Percentiles rank a stretch among this genome's conserved stretches.
Conservation (phyloP, 1,140 invertebrate species). For the Rhopalosiphum maidis region DNA sequence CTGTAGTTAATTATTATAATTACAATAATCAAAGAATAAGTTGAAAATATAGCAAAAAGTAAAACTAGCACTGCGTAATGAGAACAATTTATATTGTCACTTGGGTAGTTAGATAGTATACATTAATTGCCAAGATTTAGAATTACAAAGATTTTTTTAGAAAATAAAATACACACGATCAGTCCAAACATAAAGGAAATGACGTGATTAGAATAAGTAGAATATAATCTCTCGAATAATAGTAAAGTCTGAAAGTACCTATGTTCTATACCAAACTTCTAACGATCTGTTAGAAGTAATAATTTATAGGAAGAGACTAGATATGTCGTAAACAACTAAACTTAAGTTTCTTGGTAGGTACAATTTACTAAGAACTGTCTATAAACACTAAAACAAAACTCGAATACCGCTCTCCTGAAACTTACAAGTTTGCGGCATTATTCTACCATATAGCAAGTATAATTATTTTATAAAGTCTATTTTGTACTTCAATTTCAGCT, state of each 20-base stretch:
- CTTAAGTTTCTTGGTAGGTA: neutral
- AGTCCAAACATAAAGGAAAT: neutral
- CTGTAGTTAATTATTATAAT: neutral
- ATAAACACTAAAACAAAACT: constrained; percentile 24
- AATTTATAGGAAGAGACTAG: constrained; percentile 27
- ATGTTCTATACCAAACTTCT: neutral
- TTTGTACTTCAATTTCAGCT: neutral
- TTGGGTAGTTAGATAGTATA: neutral
- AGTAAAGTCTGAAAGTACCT: neutral
- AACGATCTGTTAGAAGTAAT: neutral
- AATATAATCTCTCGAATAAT: constrained; percentile 20
- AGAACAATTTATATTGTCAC: neutral
- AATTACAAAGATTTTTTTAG: neutral
- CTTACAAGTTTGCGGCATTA: constrained; percentile 6
- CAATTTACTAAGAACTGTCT: constrained; percentile 16
- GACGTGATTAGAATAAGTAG: neutral
- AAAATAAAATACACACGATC: neutral
- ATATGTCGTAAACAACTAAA: neutral
- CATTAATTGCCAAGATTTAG: neutral
- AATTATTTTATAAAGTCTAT: constrained; percentile 4
- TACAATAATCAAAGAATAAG: neutral
- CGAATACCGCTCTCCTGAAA: neutral
- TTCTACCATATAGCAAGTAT: neutral
- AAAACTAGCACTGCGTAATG: neutral
- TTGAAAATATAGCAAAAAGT: neutral